These are phyloP conservation scores for Mohoua ochrocephala DNA, from an alignment of 2,113 vertebrate species.

Conservation along the genomic window DNA sequence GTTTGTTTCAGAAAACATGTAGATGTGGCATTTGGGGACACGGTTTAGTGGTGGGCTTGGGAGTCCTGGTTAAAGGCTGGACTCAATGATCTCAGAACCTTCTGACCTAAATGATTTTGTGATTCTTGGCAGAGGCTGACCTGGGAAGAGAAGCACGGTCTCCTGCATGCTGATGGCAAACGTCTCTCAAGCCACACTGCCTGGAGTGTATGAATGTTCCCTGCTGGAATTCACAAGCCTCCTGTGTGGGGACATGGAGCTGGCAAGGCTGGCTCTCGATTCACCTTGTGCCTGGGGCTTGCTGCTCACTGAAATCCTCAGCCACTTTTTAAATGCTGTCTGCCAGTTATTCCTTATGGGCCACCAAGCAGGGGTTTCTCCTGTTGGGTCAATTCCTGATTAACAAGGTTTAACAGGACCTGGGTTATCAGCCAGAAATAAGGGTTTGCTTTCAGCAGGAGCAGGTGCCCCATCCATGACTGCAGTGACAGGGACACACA, in stretches of 20 bases:
- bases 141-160: neutral
- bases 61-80: neutral
- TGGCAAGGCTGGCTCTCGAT: neutral
- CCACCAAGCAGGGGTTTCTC: neutral
- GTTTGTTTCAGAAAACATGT: neutral
- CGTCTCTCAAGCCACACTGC: neutral
- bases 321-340: neutral
- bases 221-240: neutral
- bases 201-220: neutral
- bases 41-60: neutral
- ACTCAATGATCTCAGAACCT: neutral
- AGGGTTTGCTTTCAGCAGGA: neutral
- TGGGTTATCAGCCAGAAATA: neutral
- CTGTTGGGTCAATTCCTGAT: neutral
- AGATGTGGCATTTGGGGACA: neutral
- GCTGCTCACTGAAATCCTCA: neutral
- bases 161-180: neutral
- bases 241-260: neutral
- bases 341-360: neutral
- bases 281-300: neutral
- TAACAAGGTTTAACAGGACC: neutral
- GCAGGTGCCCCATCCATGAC: neutral
- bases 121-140: neutral
- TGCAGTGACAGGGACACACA: neutral
- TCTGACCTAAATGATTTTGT: neutral